phyloP scores from a whole-genome alignment of 1,140 invertebrate species.

The Atta texana region DNA sequence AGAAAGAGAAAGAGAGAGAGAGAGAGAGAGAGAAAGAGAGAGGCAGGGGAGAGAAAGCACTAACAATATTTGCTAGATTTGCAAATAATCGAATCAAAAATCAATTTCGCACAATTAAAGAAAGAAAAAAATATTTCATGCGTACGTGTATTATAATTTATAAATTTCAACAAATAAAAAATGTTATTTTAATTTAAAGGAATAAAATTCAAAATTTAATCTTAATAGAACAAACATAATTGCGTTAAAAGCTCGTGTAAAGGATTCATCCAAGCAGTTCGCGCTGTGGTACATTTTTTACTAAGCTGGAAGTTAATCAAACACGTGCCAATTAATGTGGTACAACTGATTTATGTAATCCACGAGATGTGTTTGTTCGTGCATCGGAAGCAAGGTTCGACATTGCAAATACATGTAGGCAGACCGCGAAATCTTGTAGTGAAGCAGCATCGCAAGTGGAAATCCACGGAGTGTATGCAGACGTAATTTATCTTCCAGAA shows the following conservation, averaged over 20 bases:
- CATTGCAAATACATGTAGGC: conserved; percentile 32
- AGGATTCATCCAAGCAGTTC: conserved; percentile 15
- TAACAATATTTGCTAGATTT: background rate
- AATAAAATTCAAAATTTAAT: background rate
- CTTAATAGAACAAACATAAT: background rate
- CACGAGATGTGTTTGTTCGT: conserved; percentile 46
- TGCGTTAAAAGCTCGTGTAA: background rate
- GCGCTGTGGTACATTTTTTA: conserved; percentile 28
- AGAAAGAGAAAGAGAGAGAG: too few relatives aligned
- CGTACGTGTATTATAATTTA: background rate
- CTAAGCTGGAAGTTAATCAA: conserved; percentile 17
- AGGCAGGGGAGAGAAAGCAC: background rate
- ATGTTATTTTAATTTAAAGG: background rate
- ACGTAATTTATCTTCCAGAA: conserved; percentile 64
- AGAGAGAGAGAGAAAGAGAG: background rate
- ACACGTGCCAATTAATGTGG: conserved; percentile 50
- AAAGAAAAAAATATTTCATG: background rate
- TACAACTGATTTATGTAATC: conserved; percentile 45
- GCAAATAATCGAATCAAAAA: background rate
- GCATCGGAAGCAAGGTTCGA: conserved; percentile 52
- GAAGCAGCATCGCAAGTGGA: conserved; percentile 45
- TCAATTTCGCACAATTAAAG: background rate
- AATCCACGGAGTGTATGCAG: conserved; percentile 45
- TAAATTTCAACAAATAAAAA: background rate
- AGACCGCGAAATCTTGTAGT: conserved; percentile 59